Conservation (phyloP, 2,888 invertebrate species). For the Scrobipalpa atriplicella region DNA sequence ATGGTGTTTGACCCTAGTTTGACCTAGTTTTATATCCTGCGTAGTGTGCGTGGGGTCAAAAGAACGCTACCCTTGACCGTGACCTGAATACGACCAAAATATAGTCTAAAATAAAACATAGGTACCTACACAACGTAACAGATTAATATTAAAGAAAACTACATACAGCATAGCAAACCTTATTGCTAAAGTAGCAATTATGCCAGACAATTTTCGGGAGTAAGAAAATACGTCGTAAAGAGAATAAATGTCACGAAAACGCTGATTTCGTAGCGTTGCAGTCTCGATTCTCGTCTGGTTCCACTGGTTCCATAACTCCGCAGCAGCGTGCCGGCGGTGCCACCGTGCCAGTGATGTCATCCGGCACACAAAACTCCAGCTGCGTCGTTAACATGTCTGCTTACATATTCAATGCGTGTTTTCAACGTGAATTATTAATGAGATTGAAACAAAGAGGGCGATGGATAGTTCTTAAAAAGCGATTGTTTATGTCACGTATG, state of each 20-base stretch:
- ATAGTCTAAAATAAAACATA: too few species aligned
- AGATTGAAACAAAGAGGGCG: neutral
- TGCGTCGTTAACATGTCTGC: slow-evolving; percentile 4
- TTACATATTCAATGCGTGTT: slow-evolving; percentile 3
- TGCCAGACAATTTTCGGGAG: too few species aligned
- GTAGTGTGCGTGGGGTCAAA: too few species aligned
- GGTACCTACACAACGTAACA: too few species aligned
- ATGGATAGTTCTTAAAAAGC: neutral
- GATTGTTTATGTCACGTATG: neutral
- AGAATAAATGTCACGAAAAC: neutral
- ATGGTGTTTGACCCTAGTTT: too few species aligned
- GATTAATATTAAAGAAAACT: too few species aligned
- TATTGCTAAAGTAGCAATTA: too few species aligned
- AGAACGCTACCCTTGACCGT: too few species aligned
- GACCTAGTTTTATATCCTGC: too few species aligned
- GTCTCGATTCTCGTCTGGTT: slow-evolving; percentile 21
- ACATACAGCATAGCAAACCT: too few species aligned
- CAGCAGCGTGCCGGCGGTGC: slow-evolving; percentile 24
- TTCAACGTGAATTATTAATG: neutral
- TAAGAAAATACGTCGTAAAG: too few species aligned
- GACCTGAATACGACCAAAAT: too few species aligned
- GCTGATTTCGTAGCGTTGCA: slow-evolving; percentile 6
- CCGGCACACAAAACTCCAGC: slow-evolving; percentile 11
- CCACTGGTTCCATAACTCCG: slow-evolving; percentile 29
- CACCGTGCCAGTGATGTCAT: slow-evolving; percentile 32